phyloP scores from a whole-genome alignment of 2,888 invertebrate genomes.

The Hemistola chrysoprasaria region DNA sequence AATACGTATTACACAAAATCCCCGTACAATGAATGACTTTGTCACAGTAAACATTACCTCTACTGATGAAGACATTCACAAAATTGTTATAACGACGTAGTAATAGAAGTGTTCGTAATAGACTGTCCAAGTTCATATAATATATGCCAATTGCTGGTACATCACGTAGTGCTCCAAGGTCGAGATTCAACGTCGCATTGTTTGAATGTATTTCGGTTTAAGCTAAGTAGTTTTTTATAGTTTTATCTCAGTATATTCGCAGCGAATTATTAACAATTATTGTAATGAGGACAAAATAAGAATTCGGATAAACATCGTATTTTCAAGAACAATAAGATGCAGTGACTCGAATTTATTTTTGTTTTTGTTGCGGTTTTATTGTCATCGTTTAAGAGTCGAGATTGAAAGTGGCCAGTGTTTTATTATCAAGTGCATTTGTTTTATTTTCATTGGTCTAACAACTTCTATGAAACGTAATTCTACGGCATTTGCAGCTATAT shows the following conservation, averaged over 20 bases:
- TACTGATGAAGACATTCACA: neutral
- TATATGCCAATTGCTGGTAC: conserved; percentile 26
- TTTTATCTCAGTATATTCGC: conserved; percentile 7
- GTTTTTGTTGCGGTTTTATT: neutral
- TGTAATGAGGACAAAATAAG: conserved; percentile 7
- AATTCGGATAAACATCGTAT: conserved; percentile 1
- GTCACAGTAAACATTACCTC: neutral
- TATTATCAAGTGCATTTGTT: no score
- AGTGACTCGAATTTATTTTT: no score
- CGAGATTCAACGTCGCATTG: conserved; percentile 22
- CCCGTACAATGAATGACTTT: neutral
- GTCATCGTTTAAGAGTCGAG: no score
- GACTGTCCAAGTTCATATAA: conserved; percentile 10
- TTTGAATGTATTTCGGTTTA: neutral
- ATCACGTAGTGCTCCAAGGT: conserved; percentile 14
- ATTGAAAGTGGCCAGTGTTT: no score
- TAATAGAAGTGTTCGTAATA: conserved; percentile 2
- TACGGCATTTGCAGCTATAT: no score
- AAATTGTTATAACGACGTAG: neutral
- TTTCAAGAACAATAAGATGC: neutral
- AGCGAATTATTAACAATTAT: conserved; percentile 8
- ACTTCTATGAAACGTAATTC: no score
- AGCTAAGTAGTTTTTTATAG: conserved; percentile 1
- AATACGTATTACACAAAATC: neutral
- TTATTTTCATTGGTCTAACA: no score